These are phyloP conservation scores for Erinaceus europaeus DNA, from an alignment of 2,113 vertebrate species.

Conservation along the genomic window DNA sequence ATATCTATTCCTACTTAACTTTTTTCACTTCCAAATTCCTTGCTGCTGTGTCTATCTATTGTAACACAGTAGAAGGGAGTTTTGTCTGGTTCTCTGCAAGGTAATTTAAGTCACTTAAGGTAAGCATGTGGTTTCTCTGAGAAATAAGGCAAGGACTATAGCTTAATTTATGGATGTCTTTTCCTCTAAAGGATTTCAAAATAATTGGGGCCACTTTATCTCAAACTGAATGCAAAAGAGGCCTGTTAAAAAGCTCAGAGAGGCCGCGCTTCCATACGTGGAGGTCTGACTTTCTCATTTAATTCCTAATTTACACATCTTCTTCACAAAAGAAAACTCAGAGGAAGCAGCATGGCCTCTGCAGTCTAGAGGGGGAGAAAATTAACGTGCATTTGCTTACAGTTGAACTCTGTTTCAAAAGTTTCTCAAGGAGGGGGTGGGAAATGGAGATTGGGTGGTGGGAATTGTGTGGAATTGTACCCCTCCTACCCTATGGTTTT, in stretches of 20 bases:
- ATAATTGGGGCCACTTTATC: constrained; percentile 61
- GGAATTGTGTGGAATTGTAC: too few relatives aligned
- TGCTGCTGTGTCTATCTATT: constrained; percentile 11
- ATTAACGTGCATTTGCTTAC: constrained; percentile 24
- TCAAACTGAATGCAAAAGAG: constrained; percentile 58
- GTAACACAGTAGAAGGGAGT: not conserved
- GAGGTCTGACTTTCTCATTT: constrained; percentile 57
- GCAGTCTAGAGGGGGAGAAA: constrained; percentile 22
- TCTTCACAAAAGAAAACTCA: constrained; percentile 54
- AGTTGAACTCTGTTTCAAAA: constrained; percentile 2
- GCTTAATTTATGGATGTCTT: constrained; percentile 71
- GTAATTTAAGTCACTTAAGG: constrained; percentile 61
- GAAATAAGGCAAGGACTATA: constrained; percentile 40
- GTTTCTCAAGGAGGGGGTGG: not conserved
- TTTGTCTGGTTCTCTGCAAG: constrained; percentile 63
- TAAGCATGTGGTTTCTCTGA: constrained; percentile 59
- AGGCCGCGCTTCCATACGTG: constrained; percentile 32
- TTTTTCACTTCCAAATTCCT: constrained; percentile 63
- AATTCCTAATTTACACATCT: constrained; percentile 73
- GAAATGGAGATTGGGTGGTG: too few relatives aligned
- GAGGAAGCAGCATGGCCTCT: constrained; percentile 51
- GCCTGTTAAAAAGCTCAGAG: constrained; percentile 60
- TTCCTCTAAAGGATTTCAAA: constrained; percentile 66
- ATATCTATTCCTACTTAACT: constrained; percentile 72
- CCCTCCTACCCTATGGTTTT: too few relatives aligned